A percentile compares a stretch with the other conserved stretches of the same genome.
These are phyloP conservation scores for Tenebrio molitor DNA, from an alignment of 1,140 invertebrate species.

Conservation along the genomic window DNA sequence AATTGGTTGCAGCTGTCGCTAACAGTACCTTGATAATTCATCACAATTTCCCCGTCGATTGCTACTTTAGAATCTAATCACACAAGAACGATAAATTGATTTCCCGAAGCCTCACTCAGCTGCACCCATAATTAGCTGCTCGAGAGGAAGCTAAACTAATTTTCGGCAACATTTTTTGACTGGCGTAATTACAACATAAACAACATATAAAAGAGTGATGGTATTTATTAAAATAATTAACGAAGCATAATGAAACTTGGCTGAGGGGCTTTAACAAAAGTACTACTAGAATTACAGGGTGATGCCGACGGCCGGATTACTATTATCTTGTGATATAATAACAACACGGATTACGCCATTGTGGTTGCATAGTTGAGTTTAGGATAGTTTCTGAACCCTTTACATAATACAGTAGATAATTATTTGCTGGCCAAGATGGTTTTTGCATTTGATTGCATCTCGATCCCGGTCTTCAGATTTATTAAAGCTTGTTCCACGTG, in stretches of 20 bases:
- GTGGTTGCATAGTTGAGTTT: conserved; percentile 31
- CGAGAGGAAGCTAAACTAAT: not conserved
- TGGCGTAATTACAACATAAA: too few relatives aligned
- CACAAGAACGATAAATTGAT: conserved; percentile 24
- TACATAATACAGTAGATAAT: conserved; percentile 32
- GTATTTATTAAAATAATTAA: too few relatives aligned
- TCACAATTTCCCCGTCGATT: conserved; percentile 33
- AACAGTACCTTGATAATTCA: conserved; percentile 25
- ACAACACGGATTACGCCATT: conserved; percentile 37
- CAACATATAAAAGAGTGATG: too few relatives aligned
- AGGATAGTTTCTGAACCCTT: conserved; percentile 37
- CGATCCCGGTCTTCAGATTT: not conserved
- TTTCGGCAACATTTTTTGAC: conserved; percentile 5
- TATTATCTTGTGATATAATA: conserved; percentile 38
- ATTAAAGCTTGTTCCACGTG: not conserved
- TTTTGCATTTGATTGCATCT: conserved; percentile 16
- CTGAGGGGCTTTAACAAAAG: too few relatives aligned
- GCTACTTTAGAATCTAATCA: conserved; percentile 39
- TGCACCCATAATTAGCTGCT: not conserved
- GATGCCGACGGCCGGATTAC: conserved; percentile 16
- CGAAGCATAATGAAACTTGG: too few relatives aligned
- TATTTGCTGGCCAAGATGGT: conserved; percentile 25
- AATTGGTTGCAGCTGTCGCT: conserved; percentile 33
- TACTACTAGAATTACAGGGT: conserved; percentile 9
- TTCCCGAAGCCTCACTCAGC: conserved; percentile 8